phyloP scores from a whole-genome alignment of 2,113 vertebrate genomes.

The Larimichthys crocea region DNA sequence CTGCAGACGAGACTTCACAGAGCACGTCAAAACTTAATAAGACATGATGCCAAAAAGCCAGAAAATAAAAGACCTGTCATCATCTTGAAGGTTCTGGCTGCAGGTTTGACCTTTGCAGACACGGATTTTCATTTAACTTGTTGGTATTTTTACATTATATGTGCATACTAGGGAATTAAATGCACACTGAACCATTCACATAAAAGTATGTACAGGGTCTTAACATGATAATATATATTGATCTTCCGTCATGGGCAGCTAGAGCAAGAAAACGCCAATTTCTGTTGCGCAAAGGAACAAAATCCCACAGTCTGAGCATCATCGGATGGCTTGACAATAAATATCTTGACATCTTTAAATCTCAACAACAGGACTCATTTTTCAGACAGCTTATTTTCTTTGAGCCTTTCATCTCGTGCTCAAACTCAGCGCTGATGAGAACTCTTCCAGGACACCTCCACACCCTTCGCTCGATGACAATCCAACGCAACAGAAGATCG shows the following conservation, averaged over 20 bases:
- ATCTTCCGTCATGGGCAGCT: not conserved
- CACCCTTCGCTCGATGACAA: slow-evolving; percentile 15
- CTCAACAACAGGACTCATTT: not conserved
- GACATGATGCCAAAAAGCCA: no score
- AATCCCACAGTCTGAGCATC: not conserved
- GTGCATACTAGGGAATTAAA: not conserved
- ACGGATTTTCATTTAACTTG: not conserved
- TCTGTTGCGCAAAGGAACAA: slow-evolving; percentile 1
- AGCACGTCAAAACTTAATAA: no score
- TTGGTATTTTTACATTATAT: not conserved
- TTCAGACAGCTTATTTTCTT: not conserved
- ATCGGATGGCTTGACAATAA: not conserved
- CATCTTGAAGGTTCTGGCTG: not conserved
- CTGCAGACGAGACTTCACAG: no score
- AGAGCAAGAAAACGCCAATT: not conserved
- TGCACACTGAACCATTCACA: not conserved
- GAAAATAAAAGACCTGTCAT: not conserved
- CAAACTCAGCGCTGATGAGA: slow-evolving; percentile 17
- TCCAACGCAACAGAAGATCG: slow-evolving; percentile 23
- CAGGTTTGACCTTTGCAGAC: not conserved
- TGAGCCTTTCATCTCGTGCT: not conserved
- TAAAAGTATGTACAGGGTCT: not conserved
- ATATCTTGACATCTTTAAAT: slow-evolving; percentile 6
- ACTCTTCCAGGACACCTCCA: slow-evolving; percentile 37
- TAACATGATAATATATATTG: not conserved